Evolutionary conservation across 1,140 invertebrate species (phyloP), one percentile per base, ranked within the genome.

Genomic region (Cydia strobilella): DNA sequence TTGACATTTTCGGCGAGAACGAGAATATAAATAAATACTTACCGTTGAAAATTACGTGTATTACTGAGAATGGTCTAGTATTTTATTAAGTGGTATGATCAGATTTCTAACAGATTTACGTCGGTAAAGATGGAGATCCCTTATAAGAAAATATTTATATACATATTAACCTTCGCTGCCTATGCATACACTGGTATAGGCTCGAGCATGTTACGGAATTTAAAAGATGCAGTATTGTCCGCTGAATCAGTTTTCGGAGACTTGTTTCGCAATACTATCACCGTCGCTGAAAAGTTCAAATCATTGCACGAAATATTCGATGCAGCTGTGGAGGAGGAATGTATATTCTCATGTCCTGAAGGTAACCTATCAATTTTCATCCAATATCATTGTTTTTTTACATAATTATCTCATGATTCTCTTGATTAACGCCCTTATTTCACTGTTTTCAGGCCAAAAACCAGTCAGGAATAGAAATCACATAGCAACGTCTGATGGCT

Each of bases 281-380:
- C 95, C n/a, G 94, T 97, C 6, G 95, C 95, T 18, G 94, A 95
- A 76, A 96, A 96, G 82, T 96, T 97, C 80, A 95, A 95, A 80
- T 95, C 95, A 5, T 94, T 97, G 51, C 96, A 97, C 82, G 96
- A 97, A 76, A 95, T 97, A 5, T 96, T 97, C 75, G 96, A 97
- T 88, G 96, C 96, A 4, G 96, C 97, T 13, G 95, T 97, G 12
- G 97, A 97, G 82, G 97, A 98, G 87, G 94, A 96, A 66, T 98
- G 97, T 82, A 89, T 96, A 39, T 97, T 94, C 86, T 91, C 94
- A 74, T 98, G 97, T 90, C 95, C 96, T 7, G 93, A 91, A 82
- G 96, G 96, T 95, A 92, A 74, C 75, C 73, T 18, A 15, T 15
- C 48, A 74, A 65, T 72, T 73, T 51, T 20, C 20, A 13, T 59